Evolutionary conservation across 2,113 vertebrate species (phyloP).

Genomic region (Lipotes vexillifer): DNA sequence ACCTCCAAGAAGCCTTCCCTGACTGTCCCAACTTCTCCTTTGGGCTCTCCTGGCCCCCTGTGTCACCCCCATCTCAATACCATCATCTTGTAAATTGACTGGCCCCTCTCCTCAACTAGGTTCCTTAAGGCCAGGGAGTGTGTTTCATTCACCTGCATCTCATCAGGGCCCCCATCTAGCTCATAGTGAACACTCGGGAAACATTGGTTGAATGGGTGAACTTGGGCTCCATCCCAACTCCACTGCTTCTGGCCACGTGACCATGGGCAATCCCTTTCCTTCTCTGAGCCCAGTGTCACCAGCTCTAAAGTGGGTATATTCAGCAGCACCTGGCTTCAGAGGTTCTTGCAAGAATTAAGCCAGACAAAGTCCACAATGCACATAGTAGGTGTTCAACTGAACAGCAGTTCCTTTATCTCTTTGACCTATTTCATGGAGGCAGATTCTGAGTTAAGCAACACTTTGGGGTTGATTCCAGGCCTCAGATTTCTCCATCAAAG

Average conservation of each 20-base stretch:
- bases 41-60: background rate
- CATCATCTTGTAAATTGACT: background rate
- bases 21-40: background rate
- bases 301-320: background rate
- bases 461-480: background rate
- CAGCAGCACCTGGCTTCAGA: background rate
- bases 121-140: background rate
- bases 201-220: rapidly evolving
- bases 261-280: background rate
- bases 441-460: background rate
- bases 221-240: background rate
- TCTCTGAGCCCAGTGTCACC: background rate
- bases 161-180: background rate
- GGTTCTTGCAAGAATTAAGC: background rate
- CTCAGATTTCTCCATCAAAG: background rate
- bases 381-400: background rate
- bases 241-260: background rate
- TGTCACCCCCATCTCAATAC: background rate
- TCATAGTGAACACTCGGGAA: background rate
- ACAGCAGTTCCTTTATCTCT: background rate
- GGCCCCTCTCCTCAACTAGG: background rate
- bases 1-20: background rate
- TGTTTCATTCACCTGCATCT: background rate
- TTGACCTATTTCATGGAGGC: background rate
- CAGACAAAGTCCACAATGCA: background rate